Conservation (phyloP, 2,888 invertebrate genomes). For the Nemapogon koenigi region DNA sequence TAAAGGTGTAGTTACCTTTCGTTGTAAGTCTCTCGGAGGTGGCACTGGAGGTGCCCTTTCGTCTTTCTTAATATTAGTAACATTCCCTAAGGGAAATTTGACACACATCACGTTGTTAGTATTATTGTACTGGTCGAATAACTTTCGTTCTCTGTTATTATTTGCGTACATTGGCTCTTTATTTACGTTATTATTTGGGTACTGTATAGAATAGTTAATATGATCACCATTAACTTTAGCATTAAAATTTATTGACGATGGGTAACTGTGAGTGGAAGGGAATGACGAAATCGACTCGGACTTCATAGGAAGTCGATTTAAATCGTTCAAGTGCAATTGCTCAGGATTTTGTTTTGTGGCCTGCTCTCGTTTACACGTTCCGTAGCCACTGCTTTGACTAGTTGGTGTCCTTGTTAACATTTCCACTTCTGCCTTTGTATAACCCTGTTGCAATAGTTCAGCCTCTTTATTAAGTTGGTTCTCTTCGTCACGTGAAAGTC, state of each 20-base stretch:
- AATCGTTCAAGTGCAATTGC: slow-evolving; percentile 32
- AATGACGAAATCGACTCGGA: slow-evolving; percentile 60
- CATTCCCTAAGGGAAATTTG: slow-evolving; percentile 59
- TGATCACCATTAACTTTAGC: slow-evolving; percentile 61
- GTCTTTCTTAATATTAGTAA: slow-evolving; percentile 44
- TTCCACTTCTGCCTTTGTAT: slow-evolving; percentile 60
- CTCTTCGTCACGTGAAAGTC: slow-evolving; percentile 76
- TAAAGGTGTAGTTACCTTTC: slow-evolving; percentile 59
- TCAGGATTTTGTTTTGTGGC: slow-evolving; percentile 47
- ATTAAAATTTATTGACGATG: slow-evolving; percentile 60
- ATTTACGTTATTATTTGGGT: slow-evolving; percentile 38
- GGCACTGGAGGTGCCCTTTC: slow-evolving; percentile 74
- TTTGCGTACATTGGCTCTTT: slow-evolving; percentile 45
- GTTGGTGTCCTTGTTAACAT: slow-evolving; percentile 59
- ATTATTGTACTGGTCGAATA: slow-evolving; percentile 40
- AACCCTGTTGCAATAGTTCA: slow-evolving; percentile 54
- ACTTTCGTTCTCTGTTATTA: slow-evolving; percentile 40
- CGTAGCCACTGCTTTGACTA: slow-evolving; percentile 56
- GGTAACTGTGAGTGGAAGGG: slow-evolving; percentile 58
- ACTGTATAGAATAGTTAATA: slow-evolving; percentile 57
- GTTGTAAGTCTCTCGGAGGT: slow-evolving; percentile 78
- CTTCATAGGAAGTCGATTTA: slow-evolving; percentile 41
- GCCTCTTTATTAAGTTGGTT: slow-evolving; percentile 61
- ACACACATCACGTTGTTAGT: slow-evolving; percentile 52
- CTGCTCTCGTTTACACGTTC: slow-evolving; percentile 49